Evolutionary conservation across 2,113 vertebrate genomes (phyloP).

Genomic region (Promerops cafer): DNA sequence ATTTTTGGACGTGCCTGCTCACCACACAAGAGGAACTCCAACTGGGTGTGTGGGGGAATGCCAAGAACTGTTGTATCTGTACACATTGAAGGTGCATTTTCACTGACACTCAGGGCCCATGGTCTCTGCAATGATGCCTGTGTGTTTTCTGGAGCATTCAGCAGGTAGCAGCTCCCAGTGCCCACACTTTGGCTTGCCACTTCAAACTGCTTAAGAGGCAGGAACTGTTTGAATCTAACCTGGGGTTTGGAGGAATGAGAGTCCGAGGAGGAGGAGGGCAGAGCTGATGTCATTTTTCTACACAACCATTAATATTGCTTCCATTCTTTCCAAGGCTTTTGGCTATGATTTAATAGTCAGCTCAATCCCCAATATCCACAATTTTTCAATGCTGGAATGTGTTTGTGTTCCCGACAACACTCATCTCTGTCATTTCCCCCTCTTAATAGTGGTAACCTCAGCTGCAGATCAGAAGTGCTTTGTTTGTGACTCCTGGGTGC

Average conservation of each 20-base stretch:
- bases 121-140: not conserved
- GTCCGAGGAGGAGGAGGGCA: not conserved
- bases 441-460: not conserved
- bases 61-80: not conserved
- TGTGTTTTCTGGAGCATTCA: not conserved
- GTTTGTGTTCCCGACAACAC: not conserved
- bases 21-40: not conserved
- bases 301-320: not conserved
- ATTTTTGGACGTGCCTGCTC: not conserved
- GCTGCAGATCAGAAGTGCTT: not conserved
- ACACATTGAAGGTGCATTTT: not conserved
- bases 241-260: not conserved
- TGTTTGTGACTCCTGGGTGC: not conserved
- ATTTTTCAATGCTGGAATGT: not conserved
- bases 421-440: not conserved
- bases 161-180: not conserved
- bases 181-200: not conserved
- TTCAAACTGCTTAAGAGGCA: not conserved
- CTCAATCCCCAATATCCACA: not conserved
- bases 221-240: not conserved
- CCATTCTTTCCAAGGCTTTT: not conserved
- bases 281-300: not conserved
- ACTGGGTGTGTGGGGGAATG: not conserved
- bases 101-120: not conserved
- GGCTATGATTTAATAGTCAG: not conserved